Percentiles rank a stretch among this genome's conserved stretches.
phyloP scores from a whole-genome alignment of 2,888 invertebrate genomes.

The Pterostichus niger region DNA sequence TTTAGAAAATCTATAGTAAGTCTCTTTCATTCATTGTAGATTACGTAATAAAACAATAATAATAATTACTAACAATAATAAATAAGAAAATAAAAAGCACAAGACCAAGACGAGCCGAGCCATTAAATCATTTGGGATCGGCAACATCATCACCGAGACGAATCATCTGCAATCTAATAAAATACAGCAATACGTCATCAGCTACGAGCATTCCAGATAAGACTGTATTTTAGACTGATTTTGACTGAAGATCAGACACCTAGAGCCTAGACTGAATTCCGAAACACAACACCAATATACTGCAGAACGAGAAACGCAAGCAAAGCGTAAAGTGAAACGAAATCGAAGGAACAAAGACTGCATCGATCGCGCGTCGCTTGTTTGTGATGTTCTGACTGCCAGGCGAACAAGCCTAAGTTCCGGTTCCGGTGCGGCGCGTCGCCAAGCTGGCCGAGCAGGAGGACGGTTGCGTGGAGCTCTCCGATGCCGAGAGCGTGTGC shows the following conservation, averaged over 20 bases:
- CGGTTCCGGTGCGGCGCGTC: constrained; percentile 24
- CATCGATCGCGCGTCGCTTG: constrained; percentile 22
- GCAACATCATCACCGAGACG: neutral
- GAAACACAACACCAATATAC: constrained; percentile 64
- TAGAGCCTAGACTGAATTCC: constrained; percentile 48
- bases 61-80: constrained; percentile 34
- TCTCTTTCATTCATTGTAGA: constrained; percentile 15
- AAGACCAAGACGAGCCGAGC: constrained; percentile 15
- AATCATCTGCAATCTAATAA: constrained; percentile 40
- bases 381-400: neutral
- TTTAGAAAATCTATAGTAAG: neutral
- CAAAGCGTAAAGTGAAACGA: neutral
- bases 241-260: constrained; percentile 42
- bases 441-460: constrained; percentile 75
- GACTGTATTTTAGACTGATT: constrained; percentile 62
- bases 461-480: constrained; percentile 75
- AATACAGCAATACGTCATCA: constrained; percentile 57
- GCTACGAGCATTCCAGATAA: constrained; percentile 18
- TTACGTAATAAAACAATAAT: constrained; percentile 19
- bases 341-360: constrained; percentile 26
- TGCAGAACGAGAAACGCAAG: neutral
- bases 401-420: neutral
- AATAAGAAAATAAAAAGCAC: neutral
- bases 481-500: constrained; percentile 74
- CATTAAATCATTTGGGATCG: neutral